Evolutionary conservation across 2,113 vertebrate genomes (phyloP).

Genomic region (Salvelinus namaycush): DNA sequence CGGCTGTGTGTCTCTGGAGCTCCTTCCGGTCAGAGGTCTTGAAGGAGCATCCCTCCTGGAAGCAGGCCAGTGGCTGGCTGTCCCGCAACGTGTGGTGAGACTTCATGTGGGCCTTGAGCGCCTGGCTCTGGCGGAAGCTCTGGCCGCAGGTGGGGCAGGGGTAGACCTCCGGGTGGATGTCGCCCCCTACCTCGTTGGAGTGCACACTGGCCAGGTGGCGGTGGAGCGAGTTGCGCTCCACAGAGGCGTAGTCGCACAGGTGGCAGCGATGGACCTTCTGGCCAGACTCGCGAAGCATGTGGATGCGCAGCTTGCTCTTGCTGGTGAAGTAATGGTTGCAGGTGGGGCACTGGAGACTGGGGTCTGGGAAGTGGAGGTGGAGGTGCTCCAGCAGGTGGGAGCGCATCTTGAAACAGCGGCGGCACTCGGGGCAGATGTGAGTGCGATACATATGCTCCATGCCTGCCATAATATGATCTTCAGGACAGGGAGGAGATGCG

Average conservation of each 20-base stretch:
- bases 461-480: conserved; percentile 75
- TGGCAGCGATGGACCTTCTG: conserved; percentile 87
- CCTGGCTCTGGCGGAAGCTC: conserved; percentile 84
- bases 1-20: conserved; percentile 79
- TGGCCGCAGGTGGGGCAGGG: conserved; percentile 85
- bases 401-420: conserved; percentile 94
- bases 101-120: conserved; percentile 92
- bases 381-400: conserved; percentile 92
- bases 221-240: conserved; percentile 87
- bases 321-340: conserved; percentile 94
- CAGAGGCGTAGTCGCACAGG: conserved; percentile 86
- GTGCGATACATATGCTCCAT: conserved; percentile 86
- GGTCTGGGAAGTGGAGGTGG: conserved; percentile 90
- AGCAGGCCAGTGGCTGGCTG: conserved; percentile 74
- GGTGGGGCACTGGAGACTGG: conserved; percentile 90
- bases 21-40: conserved; percentile 75
- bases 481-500: background rate
- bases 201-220: conserved; percentile 90
- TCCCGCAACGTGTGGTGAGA: conserved; percentile 73
- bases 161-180: conserved; percentile 72
- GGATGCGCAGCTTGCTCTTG: conserved; percentile 92
- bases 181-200: conserved; percentile 68
- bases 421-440: conserved; percentile 91
- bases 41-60: conserved; percentile 80
- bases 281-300: conserved; percentile 85